These are phyloP conservation scores for Ormyrus pomaceus DNA, from an alignment of 2,888 invertebrate genomes.

Conservation along the genomic window DNA sequence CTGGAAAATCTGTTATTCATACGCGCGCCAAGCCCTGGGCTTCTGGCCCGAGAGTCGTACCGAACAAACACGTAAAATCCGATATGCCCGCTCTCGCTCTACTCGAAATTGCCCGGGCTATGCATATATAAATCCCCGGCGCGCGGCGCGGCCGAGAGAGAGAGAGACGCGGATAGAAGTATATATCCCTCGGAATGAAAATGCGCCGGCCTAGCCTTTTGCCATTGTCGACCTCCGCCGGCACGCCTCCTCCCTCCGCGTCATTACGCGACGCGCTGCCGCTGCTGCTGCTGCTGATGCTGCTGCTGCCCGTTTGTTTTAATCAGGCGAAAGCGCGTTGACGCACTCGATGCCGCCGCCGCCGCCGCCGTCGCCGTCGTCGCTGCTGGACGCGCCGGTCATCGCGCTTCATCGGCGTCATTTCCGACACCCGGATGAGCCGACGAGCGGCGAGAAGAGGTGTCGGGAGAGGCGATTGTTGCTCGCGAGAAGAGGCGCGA, in stretches of 20 bases:
- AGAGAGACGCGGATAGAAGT: neutral
- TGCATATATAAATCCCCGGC: constrained; percentile 24
- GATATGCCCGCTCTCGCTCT: constrained; percentile 7
- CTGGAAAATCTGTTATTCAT: constrained; percentile 42
- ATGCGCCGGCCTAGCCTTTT: constrained; percentile 24
- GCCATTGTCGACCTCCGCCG: constrained; percentile 6
- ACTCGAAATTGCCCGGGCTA: constrained; percentile 41
- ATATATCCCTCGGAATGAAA: constrained; percentile 28
- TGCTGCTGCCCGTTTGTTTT: constrained; percentile 6
- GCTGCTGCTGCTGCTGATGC: too few species aligned
- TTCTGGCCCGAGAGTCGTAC: neutral
- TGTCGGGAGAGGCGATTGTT: too few species aligned
- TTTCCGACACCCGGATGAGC: neutral
- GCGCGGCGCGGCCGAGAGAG: neutral
- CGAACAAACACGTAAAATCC: constrained; percentile 45
- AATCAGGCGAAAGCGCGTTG: constrained; percentile 22
- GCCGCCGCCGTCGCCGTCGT: too few species aligned
- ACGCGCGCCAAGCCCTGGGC: neutral
- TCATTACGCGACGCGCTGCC: constrained; percentile 3
- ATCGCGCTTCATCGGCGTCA: constrained; percentile 41
- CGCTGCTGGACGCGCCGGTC: constrained; percentile 2
- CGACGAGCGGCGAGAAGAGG: too few species aligned
- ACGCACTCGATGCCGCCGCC: neutral
- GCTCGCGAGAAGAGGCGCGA: too few species aligned
- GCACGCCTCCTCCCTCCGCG: neutral